Base-by-base conservation (phyloP, 2,113 vertebrate genomes). In the Canis aureus region DNA sequence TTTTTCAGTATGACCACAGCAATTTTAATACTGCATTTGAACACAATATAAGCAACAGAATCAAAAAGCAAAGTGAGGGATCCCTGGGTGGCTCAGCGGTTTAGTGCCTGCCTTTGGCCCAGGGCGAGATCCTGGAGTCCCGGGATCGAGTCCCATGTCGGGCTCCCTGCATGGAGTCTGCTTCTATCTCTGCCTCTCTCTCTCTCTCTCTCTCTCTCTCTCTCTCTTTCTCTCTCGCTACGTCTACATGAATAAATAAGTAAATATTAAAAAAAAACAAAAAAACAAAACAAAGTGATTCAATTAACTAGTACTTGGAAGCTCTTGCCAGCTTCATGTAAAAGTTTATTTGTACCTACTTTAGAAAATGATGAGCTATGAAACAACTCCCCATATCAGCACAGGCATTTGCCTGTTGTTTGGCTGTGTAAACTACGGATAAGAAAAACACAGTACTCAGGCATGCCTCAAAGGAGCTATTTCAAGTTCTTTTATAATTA, bases 381-480 rank as follows among this genome's bases (percentile, higher is more conserved):
- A 13, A 76, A 69, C 94, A 60, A 51, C n/a, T n/a, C 66, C 59
- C 81, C 29, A 97, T 81, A 86, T 38, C 93, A 91, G 11, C 49
- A 86, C 19, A 78, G 85, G 29, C 57, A 96, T 80, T 92, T 95
- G 92, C 95, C 95, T 87, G n/a, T 98, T 90, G 81, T 96, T 69
- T 55, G 89, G 95, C 11, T 95, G 96, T 76, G 97, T 51, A 6
- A 3, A 81, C 11, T 93, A 97, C n/a, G 32, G 84, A 92, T 7
- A 64, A 97, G 90, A 84, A 71, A 0, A 12, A 97, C 0, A 92
- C 2, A 96, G 79, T 97, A 98, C 92, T 93, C 91, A 74, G 64
- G 60, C 2, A 82, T 97, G 98, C 49, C 17, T 94, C 66, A 8
- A 8, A n/a, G 66, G 16, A n/a, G 17, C 35, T 66, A 49, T 51